Evolutionary conservation across 2,113 vertebrate species (phyloP).

Genomic region (sheep (Ovis aries)): DNA sequence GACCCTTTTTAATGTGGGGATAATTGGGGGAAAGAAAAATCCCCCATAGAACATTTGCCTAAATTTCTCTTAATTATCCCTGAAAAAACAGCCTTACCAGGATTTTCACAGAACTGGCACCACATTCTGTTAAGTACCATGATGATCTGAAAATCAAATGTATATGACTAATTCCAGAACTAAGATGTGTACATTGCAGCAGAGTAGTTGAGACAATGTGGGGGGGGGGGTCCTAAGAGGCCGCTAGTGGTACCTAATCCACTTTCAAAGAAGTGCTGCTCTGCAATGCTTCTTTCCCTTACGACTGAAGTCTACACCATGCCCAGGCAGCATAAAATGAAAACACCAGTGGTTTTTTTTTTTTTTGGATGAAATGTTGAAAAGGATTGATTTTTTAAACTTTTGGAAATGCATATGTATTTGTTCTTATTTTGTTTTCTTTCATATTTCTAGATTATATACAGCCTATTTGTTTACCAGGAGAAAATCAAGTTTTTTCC

Average conservation of each 20-base stretch:
- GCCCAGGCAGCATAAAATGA: not conserved
- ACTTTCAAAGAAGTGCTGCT: not conserved
- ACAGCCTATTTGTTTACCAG: conserved; percentile 90
- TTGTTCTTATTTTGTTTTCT: not conserved
- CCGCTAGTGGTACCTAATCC: not conserved
- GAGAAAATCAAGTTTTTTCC: conserved; percentile 76
- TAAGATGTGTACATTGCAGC: not conserved
- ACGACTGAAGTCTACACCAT: not conserved
- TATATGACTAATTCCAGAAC: not conserved
- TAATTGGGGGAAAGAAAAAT: not conserved
- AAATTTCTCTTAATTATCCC: not conserved
- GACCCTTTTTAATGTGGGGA: not conserved
- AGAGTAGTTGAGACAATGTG: not conserved
- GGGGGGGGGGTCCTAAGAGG: not conserved
- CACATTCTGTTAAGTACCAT: not conserved
- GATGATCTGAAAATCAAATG: conserved; percentile 27
- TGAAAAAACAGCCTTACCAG: not conserved
- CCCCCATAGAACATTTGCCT: not conserved
- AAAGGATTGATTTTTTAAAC: not conserved
- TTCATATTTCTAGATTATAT: conserved; percentile 82
- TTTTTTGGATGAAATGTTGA: not conserved
- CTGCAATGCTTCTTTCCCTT: not conserved
- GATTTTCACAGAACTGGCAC: not conserved
- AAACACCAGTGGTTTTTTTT: not conserved
- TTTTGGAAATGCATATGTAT: not conserved